Evolutionary conservation across 1,140 invertebrate genomes (phyloP).

Genomic region (Macrobrachium rosenbergii): DNA sequence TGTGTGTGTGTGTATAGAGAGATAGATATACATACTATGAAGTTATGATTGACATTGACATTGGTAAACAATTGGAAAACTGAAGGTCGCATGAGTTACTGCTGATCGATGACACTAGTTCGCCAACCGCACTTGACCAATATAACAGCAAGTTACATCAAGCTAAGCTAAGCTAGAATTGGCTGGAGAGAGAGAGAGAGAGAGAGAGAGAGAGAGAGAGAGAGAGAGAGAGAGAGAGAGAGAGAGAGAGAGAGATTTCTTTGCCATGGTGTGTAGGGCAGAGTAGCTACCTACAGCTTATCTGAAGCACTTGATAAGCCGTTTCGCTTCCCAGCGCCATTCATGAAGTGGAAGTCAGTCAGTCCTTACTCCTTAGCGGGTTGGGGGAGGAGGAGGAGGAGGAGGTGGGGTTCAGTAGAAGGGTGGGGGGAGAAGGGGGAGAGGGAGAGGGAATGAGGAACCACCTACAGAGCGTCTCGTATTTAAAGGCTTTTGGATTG

Average conservation of each 20-base stretch:
- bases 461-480: no score
- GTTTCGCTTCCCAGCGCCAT: background rate
- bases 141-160: no score
- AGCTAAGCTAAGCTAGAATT: background rate
- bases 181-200: background rate
- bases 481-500: no score
- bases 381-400: background rate
- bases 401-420: background rate
- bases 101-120: background rate
- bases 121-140: conserved; percentile 1
- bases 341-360: conserved; percentile 4
- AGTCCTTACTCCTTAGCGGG: no score
- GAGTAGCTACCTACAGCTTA: background rate
- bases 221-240: background rate
- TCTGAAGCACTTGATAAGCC: background rate
- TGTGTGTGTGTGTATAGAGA: no score
- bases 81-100: no score
- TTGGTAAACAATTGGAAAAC: no score
- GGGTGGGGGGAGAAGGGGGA: background rate
- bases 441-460: background rate
- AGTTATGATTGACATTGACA: no score
- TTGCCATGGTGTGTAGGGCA: background rate
- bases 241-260: background rate
- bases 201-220: conserved; percentile 21
- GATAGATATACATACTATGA: no score